Evolutionary conservation across 2,113 vertebrate species (phyloP).

Genomic region (Mesitornis unicolor): DNA sequence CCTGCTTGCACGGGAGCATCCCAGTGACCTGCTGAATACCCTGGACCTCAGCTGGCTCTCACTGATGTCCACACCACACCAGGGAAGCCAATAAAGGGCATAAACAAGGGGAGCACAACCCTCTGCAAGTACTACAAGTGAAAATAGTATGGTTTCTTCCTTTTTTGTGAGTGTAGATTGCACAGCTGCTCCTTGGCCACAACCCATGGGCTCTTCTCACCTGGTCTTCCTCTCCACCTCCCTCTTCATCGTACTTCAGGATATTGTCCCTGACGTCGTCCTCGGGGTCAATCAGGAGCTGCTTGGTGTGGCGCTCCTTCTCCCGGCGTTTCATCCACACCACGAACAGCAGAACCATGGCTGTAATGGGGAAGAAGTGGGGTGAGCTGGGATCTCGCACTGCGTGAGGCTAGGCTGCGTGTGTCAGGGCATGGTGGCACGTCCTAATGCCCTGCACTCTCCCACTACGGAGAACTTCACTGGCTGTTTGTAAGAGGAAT

Average conservation of each 20-base stretch:
- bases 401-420: fast-evolving
- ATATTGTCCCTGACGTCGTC: constrained; percentile 96
- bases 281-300: constrained; percentile 94
- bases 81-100: background rate
- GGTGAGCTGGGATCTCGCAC: background rate
- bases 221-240: constrained; percentile 96
- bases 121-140: background rate
- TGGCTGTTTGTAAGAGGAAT: background rate
- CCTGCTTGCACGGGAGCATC: background rate
- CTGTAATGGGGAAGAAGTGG: constrained; percentile 49
- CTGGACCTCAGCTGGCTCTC: background rate
- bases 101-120: background rate
- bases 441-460: background rate
- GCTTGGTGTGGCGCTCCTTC: constrained; percentile 92
- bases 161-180: background rate
- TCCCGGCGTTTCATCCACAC: constrained; percentile 92
- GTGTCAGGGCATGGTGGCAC: fast-evolving
- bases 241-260: constrained; percentile 95
- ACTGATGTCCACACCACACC: fast-evolving
- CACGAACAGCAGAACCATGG: constrained; percentile 91
- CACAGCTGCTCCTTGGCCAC: background rate
- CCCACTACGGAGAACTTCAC: background rate
- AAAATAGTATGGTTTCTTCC: background rate
- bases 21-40: background rate
- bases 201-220: constrained; percentile 58